Evolutionary conservation across 2,797 vertebrate genomes (phyloP).

Genomic region (Cuculus canorus): DNA sequence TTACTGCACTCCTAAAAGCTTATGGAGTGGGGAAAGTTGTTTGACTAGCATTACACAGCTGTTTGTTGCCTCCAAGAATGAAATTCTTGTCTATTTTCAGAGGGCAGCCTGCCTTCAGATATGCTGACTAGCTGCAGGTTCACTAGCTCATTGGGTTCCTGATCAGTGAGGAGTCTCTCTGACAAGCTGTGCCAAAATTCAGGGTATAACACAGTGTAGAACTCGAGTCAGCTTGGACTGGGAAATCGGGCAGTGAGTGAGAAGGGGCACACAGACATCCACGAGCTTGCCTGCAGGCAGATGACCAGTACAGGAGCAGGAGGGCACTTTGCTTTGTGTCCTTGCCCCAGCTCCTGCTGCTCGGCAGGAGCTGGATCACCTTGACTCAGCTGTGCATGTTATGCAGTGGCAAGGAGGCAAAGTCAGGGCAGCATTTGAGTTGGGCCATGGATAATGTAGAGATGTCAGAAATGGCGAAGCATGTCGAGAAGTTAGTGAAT

Average conservation of each 20-base stretch:
- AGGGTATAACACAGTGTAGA: background rate
- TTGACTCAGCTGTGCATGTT: background rate
- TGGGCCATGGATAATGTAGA: background rate
- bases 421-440: background rate
- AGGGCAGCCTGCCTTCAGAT: background rate
- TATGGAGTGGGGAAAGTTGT: background rate
- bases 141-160: background rate
- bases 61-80: background rate
- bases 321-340: background rate
- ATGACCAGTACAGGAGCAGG: background rate
- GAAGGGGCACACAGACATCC: background rate
- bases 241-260: background rate
- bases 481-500: background rate
- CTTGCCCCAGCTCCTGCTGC: background rate
- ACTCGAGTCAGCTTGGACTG: background rate
- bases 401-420: background rate
- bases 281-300: fast-evolving
- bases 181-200: background rate
- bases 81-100: background rate
- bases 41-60: background rate
- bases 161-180: background rate
- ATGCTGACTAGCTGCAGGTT: background rate
- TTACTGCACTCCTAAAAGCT: background rate
- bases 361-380: background rate
- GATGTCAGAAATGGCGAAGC: background rate